Percentiles rank a stretch among this genome's conserved stretches.
These are phyloP conservation scores for Hypotaenidia philippensis DNA, from an alignment of 2,797 vertebrate species.

Conservation along the genomic window DNA sequence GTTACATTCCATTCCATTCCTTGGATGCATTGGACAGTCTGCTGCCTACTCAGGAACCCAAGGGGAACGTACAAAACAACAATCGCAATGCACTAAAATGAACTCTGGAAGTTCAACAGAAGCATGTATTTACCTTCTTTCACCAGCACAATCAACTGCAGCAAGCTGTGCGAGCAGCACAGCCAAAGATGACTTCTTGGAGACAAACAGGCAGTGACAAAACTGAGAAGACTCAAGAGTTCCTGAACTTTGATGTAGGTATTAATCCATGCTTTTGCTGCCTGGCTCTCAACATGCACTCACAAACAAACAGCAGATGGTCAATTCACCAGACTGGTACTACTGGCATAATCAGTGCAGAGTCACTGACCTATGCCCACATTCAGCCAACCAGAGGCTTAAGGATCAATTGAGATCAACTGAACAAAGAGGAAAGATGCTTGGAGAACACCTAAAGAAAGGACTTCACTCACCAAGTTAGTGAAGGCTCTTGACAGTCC, in stretches of 20 bases:
- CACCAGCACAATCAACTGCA: neutral
- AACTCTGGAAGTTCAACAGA: neutral
- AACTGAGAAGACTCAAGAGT: neutral
- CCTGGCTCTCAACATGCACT: neutral
- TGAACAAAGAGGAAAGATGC: neutral
- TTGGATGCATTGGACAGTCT: neutral
- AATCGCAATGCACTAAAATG: neutral
- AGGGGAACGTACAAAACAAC: fast-evolving
- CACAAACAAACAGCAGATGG: constrained; percentile 19
- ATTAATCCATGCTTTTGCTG: neutral
- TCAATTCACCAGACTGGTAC: fast-evolving
- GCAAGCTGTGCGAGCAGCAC: neutral
- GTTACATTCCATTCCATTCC: constrained; percentile 6
- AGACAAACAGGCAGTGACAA: neutral
- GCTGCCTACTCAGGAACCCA: neutral
- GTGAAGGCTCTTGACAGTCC: neutral
- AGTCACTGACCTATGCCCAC: neutral
- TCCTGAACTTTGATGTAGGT: neutral
- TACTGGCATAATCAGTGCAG: neutral
- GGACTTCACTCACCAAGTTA: neutral
- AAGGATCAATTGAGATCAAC: neutral
- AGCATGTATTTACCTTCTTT: fast-evolving
- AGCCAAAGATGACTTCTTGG: neutral
- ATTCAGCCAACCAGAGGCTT: neutral
- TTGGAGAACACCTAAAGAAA: neutral